Base-by-base conservation (phyloP, 1,140 invertebrate genomes). In the Drosophila orena region DNA sequence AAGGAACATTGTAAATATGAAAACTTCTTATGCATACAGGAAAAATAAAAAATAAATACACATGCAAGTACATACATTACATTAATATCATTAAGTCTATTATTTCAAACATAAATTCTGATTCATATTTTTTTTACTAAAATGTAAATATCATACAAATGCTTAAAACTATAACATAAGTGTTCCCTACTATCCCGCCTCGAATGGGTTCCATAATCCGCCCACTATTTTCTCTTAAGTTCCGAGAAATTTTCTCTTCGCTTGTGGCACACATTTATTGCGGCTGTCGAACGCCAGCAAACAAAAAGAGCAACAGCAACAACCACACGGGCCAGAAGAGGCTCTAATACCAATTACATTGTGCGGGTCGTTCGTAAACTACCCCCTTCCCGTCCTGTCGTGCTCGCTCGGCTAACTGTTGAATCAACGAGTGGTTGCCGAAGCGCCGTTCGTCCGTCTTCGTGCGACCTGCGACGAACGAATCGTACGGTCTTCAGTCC, bases 341-440 rank as follows among this genome's bases (percentile, higher is more conserved):
- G 74, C 69, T 80, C 81, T 88, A 86, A 86, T 81, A 81, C 57
- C 70, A 83, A 88, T 86, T 88, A 83, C 68, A 83, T 88, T 88
- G 84, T 77, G 84, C 59, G 83, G 76, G 83, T 66, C 78, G 73
- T 75, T 56, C 54, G 34, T 22, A 24, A 12, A 15, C 61, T 17
- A 37, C 40, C 43, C 34, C 42, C 42, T 15, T 12, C 42, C 17
- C 8, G 2, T 5, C 17, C 15, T 15, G 0, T 15, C 47, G 7
- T 22, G 38, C 17, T 46, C n/a, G 49, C 20, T 7, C 53, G 60
- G 74, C 46, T 57, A 90, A 90, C 86, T 90, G 86, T 90, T 90
- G 86, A 90, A 90, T 90, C 86, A 90, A 90, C 86, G 86, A 90
- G 86, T 90, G 86, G 86, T 90, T 90, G 86, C 76, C 86, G 88